Percentiles rank a stretch among this genome's conserved stretches.
Evolutionary conservation across 2,888 invertebrate species (phyloP).

Genomic region (Psylliodes chrysocephalus): DNA sequence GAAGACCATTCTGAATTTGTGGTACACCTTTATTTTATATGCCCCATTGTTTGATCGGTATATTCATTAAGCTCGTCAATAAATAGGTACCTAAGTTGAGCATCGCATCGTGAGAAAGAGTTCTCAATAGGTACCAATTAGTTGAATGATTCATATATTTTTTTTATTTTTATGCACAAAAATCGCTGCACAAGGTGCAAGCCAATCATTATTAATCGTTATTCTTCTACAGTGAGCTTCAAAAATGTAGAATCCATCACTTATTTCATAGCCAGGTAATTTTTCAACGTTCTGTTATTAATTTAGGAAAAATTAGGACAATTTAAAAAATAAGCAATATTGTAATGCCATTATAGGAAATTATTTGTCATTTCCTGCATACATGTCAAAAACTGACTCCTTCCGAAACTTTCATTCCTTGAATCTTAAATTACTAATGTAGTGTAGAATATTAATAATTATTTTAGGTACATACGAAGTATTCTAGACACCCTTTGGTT

Average conservation of each 20-base stretch:
- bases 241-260: too few relatives aligned
- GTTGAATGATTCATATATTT: slow-evolving; percentile 24
- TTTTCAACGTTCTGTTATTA: too few relatives aligned
- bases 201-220: neutral
- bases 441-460: too few relatives aligned
- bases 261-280: too few relatives aligned
- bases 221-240: too few relatives aligned
- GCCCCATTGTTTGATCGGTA: slow-evolving; percentile 39
- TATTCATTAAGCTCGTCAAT: slow-evolving; percentile 47
- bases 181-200: neutral
- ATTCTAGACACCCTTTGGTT: neutral
- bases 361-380: too few relatives aligned
- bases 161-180: neutral
- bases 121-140: slow-evolving; percentile 35
- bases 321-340: too few relatives aligned
- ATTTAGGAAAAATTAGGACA: too few relatives aligned
- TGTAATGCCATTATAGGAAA: too few relatives aligned
- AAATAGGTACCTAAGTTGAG: slow-evolving; percentile 29
- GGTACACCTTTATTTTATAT: slow-evolving; percentile 45
- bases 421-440: too few relatives aligned
- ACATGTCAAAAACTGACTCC: too few relatives aligned
- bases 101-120: slow-evolving; percentile 39
- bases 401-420: too few relatives aligned
- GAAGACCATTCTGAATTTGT: slow-evolving; percentile 42
- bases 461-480: neutral